Evolutionary conservation across 2,888 invertebrate species (phyloP).

Genomic region (Lutraria lutraria): DNA sequence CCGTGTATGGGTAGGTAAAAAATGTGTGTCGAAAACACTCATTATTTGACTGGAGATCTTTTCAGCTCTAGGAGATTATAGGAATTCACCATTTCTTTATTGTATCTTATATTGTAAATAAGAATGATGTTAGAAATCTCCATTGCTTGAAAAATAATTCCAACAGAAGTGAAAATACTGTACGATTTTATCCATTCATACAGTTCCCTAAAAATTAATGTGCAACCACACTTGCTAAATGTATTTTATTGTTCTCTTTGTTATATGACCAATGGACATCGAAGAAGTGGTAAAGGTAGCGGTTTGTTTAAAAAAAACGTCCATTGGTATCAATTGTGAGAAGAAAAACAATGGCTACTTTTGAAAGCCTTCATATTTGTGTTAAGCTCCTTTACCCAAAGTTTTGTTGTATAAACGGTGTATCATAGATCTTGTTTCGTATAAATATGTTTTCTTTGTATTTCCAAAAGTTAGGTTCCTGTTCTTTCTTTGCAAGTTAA

Average conservation of each 20-base stretch:
- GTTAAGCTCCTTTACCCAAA: constrained; percentile 42
- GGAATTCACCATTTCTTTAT: neutral
- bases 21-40: constrained; percentile 8
- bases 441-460: constrained; percentile 43
- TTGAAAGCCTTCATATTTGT: neutral
- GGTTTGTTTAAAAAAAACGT: neutral
- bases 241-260: constrained; percentile 24
- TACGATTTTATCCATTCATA: neutral
- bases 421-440: constrained; percentile 43
- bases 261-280: constrained; percentile 28
- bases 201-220: constrained; percentile 18
- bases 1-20: neutral
- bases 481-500: constrained; percentile 18
- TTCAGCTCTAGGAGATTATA: neutral
- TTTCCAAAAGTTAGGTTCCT: constrained; percentile 36
- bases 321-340: constrained; percentile 28
- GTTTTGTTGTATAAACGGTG: constrained; percentile 45
- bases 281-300: constrained; percentile 36
- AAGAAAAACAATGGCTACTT: neutral
- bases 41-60: neutral
- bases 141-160: neutral
- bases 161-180: neutral
- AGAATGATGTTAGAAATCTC: neutral
- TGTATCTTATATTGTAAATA: neutral
- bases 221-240: constrained; percentile 49